These are phyloP conservation scores for Trachemys scripta DNA, from an alignment of 2,113 vertebrate species.

Conservation along the genomic window DNA sequence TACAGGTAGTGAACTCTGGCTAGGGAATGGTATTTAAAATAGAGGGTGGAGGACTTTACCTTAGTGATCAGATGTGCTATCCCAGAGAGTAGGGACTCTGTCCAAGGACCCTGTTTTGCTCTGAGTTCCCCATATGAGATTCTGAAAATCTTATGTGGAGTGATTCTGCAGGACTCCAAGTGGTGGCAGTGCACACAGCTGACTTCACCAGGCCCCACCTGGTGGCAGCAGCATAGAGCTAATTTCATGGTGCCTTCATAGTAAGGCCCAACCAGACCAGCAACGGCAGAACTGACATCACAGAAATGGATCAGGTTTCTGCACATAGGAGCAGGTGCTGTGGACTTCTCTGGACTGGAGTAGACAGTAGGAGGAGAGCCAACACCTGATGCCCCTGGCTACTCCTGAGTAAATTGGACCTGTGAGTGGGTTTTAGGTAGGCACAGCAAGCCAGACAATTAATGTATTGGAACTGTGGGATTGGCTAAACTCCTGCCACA, in stretches of 20 bases:
- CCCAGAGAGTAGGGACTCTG: not conserved
- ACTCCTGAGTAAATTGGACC: not conserved
- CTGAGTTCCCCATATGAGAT: not conserved
- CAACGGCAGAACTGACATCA: not conserved
- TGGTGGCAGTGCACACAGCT: not conserved
- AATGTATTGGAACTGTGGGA: too few species aligned
- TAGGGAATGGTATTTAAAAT: not conserved
- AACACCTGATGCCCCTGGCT: not conserved
- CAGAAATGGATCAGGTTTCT: not conserved
- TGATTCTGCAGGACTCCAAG: not conserved
- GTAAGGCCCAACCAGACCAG: not conserved
- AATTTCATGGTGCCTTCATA: not conserved
- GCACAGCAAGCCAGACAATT: too few species aligned
- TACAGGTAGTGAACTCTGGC: not conserved
- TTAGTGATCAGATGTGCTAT: too few species aligned
- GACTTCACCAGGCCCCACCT: not conserved
- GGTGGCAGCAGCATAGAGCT: not conserved
- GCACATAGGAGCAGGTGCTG: not conserved
- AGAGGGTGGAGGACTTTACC: not conserved
- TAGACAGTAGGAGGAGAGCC: not conserved
- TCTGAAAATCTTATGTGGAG: not conserved
- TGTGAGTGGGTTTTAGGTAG: too few species aligned
- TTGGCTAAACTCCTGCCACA: too few species aligned
- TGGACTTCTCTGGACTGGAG: not conserved
- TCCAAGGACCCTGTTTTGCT: not conserved